Evolutionary conservation across 2,888 invertebrate species (phyloP).

Genomic region (Spatulosminthurus flaviceps): DNA sequence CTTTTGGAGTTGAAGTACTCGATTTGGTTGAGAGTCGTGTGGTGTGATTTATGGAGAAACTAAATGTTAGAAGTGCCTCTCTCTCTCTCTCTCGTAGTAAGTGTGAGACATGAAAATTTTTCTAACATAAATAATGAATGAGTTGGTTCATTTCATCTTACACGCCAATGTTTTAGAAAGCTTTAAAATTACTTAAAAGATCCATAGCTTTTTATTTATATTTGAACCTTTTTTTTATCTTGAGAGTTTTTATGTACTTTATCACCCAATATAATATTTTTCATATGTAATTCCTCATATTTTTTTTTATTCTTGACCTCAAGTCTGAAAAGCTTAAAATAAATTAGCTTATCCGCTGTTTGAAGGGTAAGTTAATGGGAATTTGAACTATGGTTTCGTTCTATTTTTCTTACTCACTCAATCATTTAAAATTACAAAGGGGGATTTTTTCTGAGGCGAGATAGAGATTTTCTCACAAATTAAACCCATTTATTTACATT

Average conservation of each 20-base stretch:
- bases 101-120: constrained; percentile 56
- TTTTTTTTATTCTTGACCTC: background rate
- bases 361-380: background rate
- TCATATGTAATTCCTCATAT: background rate
- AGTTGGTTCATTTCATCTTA: constrained; percentile 51
- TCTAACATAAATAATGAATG: constrained; percentile 62
- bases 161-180: constrained; percentile 3
- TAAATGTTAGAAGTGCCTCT: constrained; percentile 58
- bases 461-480: too few species aligned
- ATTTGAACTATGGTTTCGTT: background rate
- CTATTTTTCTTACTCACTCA: too few species aligned
- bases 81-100: constrained; percentile 38
- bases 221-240: background rate
- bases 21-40: constrained; percentile 57
- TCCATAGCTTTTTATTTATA: constrained; percentile 12
- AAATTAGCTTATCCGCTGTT: background rate
- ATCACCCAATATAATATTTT: background rate
- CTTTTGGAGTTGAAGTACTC: constrained; percentile 52
- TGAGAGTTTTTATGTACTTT: background rate
- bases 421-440: too few species aligned
- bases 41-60: constrained; percentile 64
- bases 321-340: background rate
- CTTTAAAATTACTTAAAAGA: constrained; percentile 19
- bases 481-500: background rate
- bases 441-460: too few species aligned